Evolutionary conservation across 2,113 vertebrate genomes (phyloP), one percentile per base, ranked within the genome.

Genomic region (Myotis yumanensis): DNA sequence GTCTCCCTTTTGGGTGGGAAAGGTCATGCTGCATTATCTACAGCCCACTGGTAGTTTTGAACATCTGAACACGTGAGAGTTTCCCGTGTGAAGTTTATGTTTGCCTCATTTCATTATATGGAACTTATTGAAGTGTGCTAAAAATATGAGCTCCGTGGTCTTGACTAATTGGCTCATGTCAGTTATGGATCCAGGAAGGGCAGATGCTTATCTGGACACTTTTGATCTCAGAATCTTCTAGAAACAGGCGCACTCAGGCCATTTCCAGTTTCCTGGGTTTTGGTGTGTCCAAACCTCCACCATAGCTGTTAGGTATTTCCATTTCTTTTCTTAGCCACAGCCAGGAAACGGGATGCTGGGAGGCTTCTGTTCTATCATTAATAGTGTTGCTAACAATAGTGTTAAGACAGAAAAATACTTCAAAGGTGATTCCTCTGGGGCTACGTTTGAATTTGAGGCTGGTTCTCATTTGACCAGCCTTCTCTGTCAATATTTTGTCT

Each of bases 181-280:
- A 95, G 28, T 85, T 87, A 75, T 14, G 57, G 83, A 92, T 95
- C 32, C 91, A 89, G 95, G 86, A 96, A 96, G 89, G 57, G 51
- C 90, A 82, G 94, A 75, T 97, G 94, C 62, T 96, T 97, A 96
- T 97, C 96, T 81, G 57, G 92, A 93, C 30, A 59, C 59, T 54
- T 97, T 97, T 97, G 94, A 97, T 97, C 96, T 97, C 66, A 59
- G 62, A 91, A 96, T 96, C 97, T 95, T 91, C 73, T 57, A 86
- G 91, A 96, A 93, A 93, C 92, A 96, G 96, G 35, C 92, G 7
- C 52, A 86, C 88, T 86, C 68, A 83, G 83, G 75, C 89, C 59
- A 77, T 90, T 97, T 96, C 96, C 97, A n/a, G 17, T 93, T 97
- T 97, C 97, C 97, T 93, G 94, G 73, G 86, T 86, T 81, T 94